Evolutionary conservation across 2,888 invertebrate species (phyloP), one percentile per base, ranked within the genome.

Genomic region (Rhodophaea formosa): DNA sequence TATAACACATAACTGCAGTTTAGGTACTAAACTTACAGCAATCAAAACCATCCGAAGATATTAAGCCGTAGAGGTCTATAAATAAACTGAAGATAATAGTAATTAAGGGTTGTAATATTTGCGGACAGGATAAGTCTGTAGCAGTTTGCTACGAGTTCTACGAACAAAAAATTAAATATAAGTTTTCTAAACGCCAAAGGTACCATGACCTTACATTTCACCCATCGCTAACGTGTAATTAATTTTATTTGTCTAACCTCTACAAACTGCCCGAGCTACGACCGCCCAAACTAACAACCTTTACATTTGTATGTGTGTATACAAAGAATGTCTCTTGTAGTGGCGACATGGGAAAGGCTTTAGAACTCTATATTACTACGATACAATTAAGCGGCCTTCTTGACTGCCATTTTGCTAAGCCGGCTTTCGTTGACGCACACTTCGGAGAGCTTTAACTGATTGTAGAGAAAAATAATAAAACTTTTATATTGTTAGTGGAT

Each of bases 331-430:
- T 54, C 52, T 63, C 60, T 60, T 61, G 63, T 61, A 60, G 45
- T 61, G 59, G 60, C 63, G 66, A 70, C 73, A 69, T 62, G 68
- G 73, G 62, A 74, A 75, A 72, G 62, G 67, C 65, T 72, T 68
- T 70, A 68, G 63, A 67, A 61, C 65, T 57, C 61, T 59, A 62
- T 56, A 56, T 60, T 45, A 53, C 55, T 52, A 51, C 54, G 16
- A 59, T 45, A 52, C 35, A 44, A 60, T 60, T 60, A 59, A 56
- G 58, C 30, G 23, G 14, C 39, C 39, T 39, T 39, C 12, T 39
- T 39, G 39, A 39, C 39, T 39, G n/a, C 39, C 39, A 46, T 12
- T 39, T 39, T 12, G 39, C 39, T 39, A 39, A 39, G 39, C 39
- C 12, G 39, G 39, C 39, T 39, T 39, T 39, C 39, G 39, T 39